A percentile compares a stretch with the other conserved stretches of the same genome.
Conservation (phyloP, 2,888 invertebrate species). For the Poecilus cupreus region DNA sequence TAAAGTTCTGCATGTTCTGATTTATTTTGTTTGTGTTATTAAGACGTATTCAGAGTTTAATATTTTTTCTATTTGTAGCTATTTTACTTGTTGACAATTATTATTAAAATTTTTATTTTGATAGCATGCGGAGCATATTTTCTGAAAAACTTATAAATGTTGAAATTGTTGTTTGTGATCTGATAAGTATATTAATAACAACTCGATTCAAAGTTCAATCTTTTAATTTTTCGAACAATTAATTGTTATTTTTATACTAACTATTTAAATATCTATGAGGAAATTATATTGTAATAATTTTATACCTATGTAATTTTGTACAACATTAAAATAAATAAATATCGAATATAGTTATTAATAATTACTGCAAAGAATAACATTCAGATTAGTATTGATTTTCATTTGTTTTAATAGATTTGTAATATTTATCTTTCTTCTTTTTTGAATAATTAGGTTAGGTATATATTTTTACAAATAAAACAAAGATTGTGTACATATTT, state of each 20-base stretch:
- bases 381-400: too few relatives aligned
- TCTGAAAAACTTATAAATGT: background rate
- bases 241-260: constrained; percentile 48
- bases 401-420: too few relatives aligned
- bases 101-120: constrained; percentile 20
- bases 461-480: too few relatives aligned
- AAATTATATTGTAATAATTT: constrained; percentile 47
- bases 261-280: constrained; percentile 33
- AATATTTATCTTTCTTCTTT: too few relatives aligned
- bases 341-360: constrained; percentile 8
- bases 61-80: constrained; percentile 19
- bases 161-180: constrained; percentile 24
- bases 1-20: constrained; percentile 26
- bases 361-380: background rate
- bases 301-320: constrained; percentile 54
- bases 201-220: constrained; percentile 4
- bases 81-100: constrained; percentile 33
- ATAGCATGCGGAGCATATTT: constrained; percentile 13
- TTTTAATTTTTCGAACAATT: constrained; percentile 22
- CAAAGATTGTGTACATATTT: too few relatives aligned
- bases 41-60: constrained; percentile 21
- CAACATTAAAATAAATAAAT: constrained; percentile 47
- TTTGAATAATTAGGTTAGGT: too few relatives aligned
- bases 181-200: constrained; percentile 9
- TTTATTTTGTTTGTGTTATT: constrained; percentile 27